These are phyloP conservation scores for Tenthredo scrophulariae DNA, from an alignment of 2,888 invertebrate genomes.

Conservation along the genomic window DNA sequence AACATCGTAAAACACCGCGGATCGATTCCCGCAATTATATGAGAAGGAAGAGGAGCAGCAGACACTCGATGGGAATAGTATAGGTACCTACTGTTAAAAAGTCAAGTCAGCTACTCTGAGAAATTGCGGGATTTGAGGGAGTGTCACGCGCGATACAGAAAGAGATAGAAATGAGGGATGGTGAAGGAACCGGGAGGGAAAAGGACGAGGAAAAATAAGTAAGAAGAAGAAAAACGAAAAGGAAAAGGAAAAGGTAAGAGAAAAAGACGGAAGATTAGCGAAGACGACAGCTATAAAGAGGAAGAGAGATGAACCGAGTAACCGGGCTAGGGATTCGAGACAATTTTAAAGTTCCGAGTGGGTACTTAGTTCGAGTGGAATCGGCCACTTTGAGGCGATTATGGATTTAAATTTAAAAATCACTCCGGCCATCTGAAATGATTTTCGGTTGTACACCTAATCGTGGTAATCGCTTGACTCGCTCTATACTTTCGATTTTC, in stretches of 20 bases:
- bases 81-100: constrained; percentile 55
- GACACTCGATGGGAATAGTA: constrained; percentile 24
- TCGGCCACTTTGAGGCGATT: constrained; percentile 34
- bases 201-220: not conserved
- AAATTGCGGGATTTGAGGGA: constrained; percentile 58
- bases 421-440: not conserved
- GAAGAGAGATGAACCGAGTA: not conserved
- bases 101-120: constrained; percentile 62
- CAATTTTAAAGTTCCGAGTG: constrained; percentile 54
- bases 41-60: not conserved
- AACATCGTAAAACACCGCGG: constrained; percentile 2
- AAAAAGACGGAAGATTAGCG: constrained; percentile 11
- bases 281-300: not conserved
- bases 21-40: constrained; percentile 45
- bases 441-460: not conserved
- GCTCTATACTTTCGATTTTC: not conserved
- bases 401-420: constrained; percentile 43
- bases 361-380: constrained; percentile 48
- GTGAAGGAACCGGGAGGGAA: not conserved
- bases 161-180: not conserved
- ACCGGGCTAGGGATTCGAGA: constrained; percentile 38
- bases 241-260: not conserved
- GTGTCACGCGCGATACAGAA: constrained; percentile 41
- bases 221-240: not conserved
- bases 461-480: not conserved